Conservation (phyloP, 2,113 vertebrate genomes). For the Erythrolamprus reginae region DNA sequence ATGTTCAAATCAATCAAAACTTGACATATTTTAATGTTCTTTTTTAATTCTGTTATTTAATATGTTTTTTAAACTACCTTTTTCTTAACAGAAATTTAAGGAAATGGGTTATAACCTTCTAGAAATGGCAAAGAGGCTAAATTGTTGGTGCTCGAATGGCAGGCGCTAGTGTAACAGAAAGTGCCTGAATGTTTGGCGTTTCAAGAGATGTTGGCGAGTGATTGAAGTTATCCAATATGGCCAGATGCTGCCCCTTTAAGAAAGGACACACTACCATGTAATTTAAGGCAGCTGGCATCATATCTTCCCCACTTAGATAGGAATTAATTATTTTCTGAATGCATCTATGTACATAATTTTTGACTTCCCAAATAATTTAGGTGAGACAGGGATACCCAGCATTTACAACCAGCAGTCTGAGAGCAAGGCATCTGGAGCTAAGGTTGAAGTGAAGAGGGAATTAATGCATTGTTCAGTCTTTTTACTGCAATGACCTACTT, state of each 20-base stretch:
- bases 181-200: too few relatives aligned
- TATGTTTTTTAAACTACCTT: too few relatives aligned
- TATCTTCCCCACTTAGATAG: background rate
- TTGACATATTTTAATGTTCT: too few relatives aligned
- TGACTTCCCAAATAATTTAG: background rate
- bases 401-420: background rate
- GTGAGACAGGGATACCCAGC: background rate
- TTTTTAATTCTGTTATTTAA: too few relatives aligned
- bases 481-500: background rate
- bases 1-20: too few relatives aligned
- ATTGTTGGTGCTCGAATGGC: too few relatives aligned
- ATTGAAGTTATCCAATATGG: background rate
- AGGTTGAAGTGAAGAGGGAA: background rate
- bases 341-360: background rate
- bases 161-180: too few relatives aligned
- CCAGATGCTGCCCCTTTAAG: background rate
- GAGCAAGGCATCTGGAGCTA: background rate
- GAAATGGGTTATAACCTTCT: too few relatives aligned
- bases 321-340: background rate
- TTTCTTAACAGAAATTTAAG: too few relatives aligned
- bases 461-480: background rate
- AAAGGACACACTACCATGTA: background rate
- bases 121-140: too few relatives aligned
- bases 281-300: background rate
- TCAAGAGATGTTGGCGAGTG: background rate